These are phyloP conservation scores for Philopedon plagiatum DNA, from an alignment of 2,888 invertebrate genomes.

Conservation along the genomic window DNA sequence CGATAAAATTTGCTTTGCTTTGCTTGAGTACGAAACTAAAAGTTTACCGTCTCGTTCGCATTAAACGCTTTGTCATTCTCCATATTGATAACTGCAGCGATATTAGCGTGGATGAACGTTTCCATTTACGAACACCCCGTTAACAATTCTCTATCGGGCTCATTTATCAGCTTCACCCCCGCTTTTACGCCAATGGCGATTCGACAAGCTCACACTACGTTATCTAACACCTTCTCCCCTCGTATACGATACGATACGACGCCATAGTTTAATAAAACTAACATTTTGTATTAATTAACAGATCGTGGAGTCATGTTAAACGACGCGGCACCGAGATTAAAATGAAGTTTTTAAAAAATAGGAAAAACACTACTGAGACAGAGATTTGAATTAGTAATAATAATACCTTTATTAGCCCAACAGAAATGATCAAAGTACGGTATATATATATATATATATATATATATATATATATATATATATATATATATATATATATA, in stretches of 20 bases:
- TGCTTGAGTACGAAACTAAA: slow-evolving; percentile 3
- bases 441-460: too few relatives aligned
- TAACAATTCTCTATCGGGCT: slow-evolving; percentile 52
- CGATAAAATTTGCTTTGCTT: slow-evolving; percentile 25
- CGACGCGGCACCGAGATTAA: too few relatives aligned
- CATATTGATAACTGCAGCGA: slow-evolving; percentile 53
- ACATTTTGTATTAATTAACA: slow-evolving; percentile 45
- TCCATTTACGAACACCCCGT: slow-evolving; percentile 52
- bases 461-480: too few relatives aligned
- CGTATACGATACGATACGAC: slow-evolving; percentile 33
- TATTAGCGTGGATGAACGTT: slow-evolving; percentile 42
- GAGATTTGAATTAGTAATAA: too few relatives aligned
- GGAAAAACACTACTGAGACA: too few relatives aligned
- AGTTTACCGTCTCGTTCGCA: slow-evolving; percentile 25
- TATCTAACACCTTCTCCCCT: slow-evolving; percentile 63
- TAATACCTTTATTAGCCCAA: too few relatives aligned
- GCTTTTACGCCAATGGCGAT: slow-evolving; percentile 66
- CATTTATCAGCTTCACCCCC: slow-evolving; percentile 59
- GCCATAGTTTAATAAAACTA: slow-evolving; percentile 47
- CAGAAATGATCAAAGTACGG: too few relatives aligned
- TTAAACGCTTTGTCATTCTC: slow-evolving; percentile 53
- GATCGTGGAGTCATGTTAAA: slow-evolving; percentile 36
- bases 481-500: too few relatives aligned
- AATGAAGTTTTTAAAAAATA: too few relatives aligned
- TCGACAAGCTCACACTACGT: slow-evolving; percentile 65